Percentiles rank a stretch among this genome's conserved stretches.
phyloP scores from a whole-genome alignment of 2,888 invertebrate species.

The Hipparchia semele region DNA sequence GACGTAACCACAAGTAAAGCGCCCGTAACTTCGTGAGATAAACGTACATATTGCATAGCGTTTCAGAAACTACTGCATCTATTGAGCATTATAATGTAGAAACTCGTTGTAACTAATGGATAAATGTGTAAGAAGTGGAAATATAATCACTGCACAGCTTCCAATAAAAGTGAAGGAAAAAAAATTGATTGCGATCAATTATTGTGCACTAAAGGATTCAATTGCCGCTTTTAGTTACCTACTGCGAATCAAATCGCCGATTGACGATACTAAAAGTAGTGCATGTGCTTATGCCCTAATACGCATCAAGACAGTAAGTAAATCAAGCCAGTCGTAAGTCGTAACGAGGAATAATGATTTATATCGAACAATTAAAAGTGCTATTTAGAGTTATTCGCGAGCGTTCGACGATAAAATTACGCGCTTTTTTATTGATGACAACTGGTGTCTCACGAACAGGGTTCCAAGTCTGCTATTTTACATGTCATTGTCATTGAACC shows the following conservation, averaged over 20 bases:
- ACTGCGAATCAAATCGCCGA: background rate
- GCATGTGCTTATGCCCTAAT: background rate
- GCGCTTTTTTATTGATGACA: conserved; percentile 12
- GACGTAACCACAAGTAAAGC: too few species aligned
- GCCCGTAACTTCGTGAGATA: too few species aligned
- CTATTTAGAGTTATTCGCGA: conserved; percentile 61
- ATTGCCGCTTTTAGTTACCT: background rate
- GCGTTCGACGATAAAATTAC: conserved; percentile 48
- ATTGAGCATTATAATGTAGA: too few species aligned
- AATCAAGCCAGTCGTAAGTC: conserved; percentile 75
- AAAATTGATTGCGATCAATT: too few species aligned
- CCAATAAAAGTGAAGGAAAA: too few species aligned
- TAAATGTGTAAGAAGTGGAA: too few species aligned
- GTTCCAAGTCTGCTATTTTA: background rate
- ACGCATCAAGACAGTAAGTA: conserved; percentile 77
- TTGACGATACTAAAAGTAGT: background rate
- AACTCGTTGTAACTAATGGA: too few species aligned
- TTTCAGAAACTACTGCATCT: too few species aligned
- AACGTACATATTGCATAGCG: too few species aligned
- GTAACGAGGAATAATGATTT: conserved; percentile 77
- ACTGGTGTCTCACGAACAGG: background rate
- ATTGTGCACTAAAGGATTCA: background rate
- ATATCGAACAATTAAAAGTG: conserved; percentile 78
- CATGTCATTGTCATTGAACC: too few species aligned
- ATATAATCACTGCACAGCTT: too few species aligned